Evolutionary conservation across 2,888 invertebrate genomes (phyloP).

Genomic region (Athetis lepigone): DNA sequence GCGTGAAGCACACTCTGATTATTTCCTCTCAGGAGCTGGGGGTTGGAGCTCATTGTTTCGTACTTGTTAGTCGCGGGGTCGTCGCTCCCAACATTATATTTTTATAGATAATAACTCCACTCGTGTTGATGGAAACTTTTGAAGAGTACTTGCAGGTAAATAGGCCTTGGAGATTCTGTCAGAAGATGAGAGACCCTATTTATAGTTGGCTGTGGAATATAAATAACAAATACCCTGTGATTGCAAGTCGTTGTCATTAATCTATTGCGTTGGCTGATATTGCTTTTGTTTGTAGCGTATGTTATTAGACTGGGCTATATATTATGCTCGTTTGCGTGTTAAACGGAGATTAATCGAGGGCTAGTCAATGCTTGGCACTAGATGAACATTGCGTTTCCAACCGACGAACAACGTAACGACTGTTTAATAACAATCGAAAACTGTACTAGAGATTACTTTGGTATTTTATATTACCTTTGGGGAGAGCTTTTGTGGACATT

Average conservation of each 20-base stretch:
- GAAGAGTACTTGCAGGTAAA: slow-evolving; percentile 50
- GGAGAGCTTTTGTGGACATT: neutral
- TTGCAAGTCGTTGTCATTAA: slow-evolving; percentile 22
- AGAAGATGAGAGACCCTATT: slow-evolving; percentile 28
- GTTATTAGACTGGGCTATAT: slow-evolving; percentile 33
- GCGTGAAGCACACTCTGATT: slow-evolving; percentile 77
- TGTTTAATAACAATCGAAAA: slow-evolving; percentile 2
- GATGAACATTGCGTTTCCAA: slow-evolving; percentile 21
- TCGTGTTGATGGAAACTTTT: slow-evolving; percentile 52
- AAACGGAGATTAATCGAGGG: slow-evolving; percentile 46
- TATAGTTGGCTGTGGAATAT: slow-evolving; percentile 2
- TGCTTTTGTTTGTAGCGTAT: slow-evolving; percentile 40
- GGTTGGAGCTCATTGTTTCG: slow-evolving; percentile 75
- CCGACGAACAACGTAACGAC: slow-evolving; percentile 4
- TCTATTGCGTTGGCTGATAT: slow-evolving; percentile 23
- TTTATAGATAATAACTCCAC: slow-evolving; percentile 50
- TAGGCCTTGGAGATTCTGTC: slow-evolving; percentile 36
- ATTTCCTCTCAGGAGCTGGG: slow-evolving; percentile 77
- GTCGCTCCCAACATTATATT: slow-evolving; percentile 67
- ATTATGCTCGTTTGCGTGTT: slow-evolving; percentile 37
- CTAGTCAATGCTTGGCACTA: slow-evolving; percentile 41
- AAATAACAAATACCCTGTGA: slow-evolving; percentile 26
- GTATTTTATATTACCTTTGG: neutral
- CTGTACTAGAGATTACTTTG: neutral
- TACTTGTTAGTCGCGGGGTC: slow-evolving; percentile 75